Percentiles rank a stretch among this genome's conserved stretches.
Conservation (phyloP, 2,888 invertebrate genomes). For the Thera obeliscata region DNA sequence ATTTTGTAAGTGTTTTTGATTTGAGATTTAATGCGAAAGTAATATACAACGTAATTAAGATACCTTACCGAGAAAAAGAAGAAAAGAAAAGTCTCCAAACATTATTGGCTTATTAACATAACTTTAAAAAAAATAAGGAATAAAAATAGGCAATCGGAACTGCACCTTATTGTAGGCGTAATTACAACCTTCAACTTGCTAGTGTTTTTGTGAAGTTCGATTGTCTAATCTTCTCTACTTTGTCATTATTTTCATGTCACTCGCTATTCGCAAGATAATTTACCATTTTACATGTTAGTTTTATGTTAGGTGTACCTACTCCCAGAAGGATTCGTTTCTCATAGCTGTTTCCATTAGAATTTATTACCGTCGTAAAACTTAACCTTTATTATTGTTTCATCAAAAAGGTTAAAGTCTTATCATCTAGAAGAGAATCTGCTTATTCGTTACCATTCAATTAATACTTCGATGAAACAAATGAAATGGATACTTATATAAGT, state of each 20-base stretch:
- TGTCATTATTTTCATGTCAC: not conserved
- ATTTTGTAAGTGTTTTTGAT: no score
- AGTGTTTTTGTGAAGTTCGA: slow-evolving; percentile 19
- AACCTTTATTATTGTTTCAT: not conserved
- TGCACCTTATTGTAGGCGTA: slow-evolving; percentile 50
- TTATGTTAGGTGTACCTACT: not conserved
- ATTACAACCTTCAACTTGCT: slow-evolving; percentile 53
- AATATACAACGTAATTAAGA: no score
- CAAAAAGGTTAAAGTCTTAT: not conserved
- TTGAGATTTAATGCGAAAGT: no score
- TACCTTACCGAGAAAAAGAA: not conserved
- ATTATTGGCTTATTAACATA: no score
- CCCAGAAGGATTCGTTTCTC: not conserved
- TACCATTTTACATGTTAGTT: not conserved
- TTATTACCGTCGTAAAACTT: not conserved
- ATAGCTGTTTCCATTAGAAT: not conserved
- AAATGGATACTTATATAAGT: not conserved
- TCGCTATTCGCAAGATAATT: not conserved
- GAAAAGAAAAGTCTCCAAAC: not conserved
- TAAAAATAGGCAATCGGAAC: not conserved
- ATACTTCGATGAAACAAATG: not conserved
- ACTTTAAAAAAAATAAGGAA: not conserved
- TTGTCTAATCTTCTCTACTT: slow-evolving; percentile 25
- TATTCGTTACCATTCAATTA: not conserved
- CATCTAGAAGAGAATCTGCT: not conserved